phyloP scores from a whole-genome alignment of 2,797 vertebrate genomes.

The Botia kubotai region DNA sequence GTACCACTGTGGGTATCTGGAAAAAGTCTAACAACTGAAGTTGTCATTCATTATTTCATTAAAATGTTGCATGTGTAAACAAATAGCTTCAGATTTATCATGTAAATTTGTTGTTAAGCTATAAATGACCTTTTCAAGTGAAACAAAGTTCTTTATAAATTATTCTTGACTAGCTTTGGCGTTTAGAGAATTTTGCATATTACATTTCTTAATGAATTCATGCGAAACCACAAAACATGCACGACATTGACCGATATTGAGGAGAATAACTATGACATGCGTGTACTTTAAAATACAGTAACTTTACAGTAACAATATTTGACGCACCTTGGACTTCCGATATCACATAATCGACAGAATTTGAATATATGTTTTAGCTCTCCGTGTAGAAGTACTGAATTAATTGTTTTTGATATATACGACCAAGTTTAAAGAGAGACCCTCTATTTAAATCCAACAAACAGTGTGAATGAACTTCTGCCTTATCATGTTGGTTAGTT shows the following conservation, averaged over 20 bases:
- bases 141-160: constrained; percentile 88
- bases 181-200: constrained; percentile 92
- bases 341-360: constrained; percentile 79
- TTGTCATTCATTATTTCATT: too few relatives aligned
- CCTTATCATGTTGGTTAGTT: constrained; percentile 46
- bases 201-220: constrained; percentile 90
- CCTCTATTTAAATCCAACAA: not conserved
- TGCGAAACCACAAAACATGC: constrained; percentile 79
- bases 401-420: constrained; percentile 29
- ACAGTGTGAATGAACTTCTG: not conserved
- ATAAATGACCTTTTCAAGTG: constrained; percentile 83
- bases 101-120: not conserved
- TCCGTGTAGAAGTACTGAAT: constrained; percentile 70
- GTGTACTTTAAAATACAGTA: too few relatives aligned
- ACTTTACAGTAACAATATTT: not conserved
- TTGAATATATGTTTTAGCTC: constrained; percentile 83
- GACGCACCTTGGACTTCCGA: constrained; percentile 76
- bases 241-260: not conserved
- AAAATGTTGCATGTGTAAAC: too few relatives aligned
- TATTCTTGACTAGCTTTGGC: constrained; percentile 83
- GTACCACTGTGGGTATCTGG: constrained; percentile 86
- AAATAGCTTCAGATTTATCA: not conserved
- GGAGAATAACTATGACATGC: not conserved
- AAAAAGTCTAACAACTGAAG: constrained; percentile 9
- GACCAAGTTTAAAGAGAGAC: too few relatives aligned